A percentile compares a stretch with the other conserved stretches of the same genome.
These are phyloP conservation scores for Sturnira hondurensis DNA, from an alignment of 2,113 vertebrate genomes.

Conservation along the genomic window DNA sequence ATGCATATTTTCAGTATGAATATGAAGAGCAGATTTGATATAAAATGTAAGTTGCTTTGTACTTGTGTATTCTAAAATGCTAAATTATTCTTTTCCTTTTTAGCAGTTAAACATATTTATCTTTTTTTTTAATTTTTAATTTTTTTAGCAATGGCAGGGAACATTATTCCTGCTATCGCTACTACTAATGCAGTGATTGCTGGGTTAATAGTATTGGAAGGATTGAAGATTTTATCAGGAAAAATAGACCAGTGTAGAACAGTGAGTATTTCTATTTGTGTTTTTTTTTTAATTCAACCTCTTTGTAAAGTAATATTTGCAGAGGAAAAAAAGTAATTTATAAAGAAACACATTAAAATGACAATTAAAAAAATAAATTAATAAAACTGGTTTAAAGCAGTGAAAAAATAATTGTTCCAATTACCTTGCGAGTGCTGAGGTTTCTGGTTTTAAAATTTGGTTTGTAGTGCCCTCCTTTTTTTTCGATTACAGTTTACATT, in stretches of 20 bases:
- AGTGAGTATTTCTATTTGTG: slow-evolving; percentile 80
- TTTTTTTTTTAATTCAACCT: neutral
- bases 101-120: slow-evolving; percentile 39
- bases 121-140: slow-evolving; percentile 30
- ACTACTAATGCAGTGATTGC: slow-evolving; percentile 99
- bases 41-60: slow-evolving; percentile 91
- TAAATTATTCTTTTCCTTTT: slow-evolving; percentile 26
- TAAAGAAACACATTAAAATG: neutral
- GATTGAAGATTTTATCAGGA: slow-evolving; percentile 93
- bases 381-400: neutral
- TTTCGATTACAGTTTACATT: neutral
- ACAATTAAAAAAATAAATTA: neutral
- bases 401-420: neutral
- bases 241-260: slow-evolving; percentile 94
- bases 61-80: neutral
- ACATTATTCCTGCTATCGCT: slow-evolving; percentile 98
- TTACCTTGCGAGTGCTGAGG: neutral
- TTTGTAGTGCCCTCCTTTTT: neutral
- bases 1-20: slow-evolving; percentile 99
- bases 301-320: neutral
- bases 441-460: neutral
- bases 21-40: slow-evolving; percentile 98
- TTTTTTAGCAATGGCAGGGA: slow-evolving; percentile 94
- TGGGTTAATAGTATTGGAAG: slow-evolving; percentile 95
- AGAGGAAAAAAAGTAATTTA: neutral